These are phyloP conservation scores for Eristalis intricaria DNA, from an alignment of 2,888 invertebrate genomes.

Conservation along the genomic window DNA sequence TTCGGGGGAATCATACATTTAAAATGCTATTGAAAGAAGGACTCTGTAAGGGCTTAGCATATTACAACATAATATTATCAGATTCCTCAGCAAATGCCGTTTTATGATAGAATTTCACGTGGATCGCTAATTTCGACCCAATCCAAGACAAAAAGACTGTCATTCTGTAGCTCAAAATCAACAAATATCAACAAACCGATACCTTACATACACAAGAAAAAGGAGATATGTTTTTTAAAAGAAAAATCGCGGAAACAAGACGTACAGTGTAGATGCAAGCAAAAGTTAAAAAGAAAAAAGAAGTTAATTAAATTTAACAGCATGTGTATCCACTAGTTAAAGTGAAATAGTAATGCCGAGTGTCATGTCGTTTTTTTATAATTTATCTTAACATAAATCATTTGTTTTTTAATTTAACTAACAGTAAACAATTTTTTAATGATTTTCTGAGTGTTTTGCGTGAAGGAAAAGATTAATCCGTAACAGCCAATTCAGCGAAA, in stretches of 20 bases:
- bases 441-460: not conserved
- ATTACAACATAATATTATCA: not conserved
- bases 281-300: not conserved
- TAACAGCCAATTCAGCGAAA: conserved; percentile 8
- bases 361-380: not conserved
- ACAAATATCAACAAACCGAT: not conserved
- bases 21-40: not conserved
- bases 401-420: not conserved
- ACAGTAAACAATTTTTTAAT: not conserved
- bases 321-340: not conserved
- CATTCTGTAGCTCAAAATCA: not conserved
- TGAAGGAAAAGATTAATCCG: not conserved
- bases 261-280: not conserved
- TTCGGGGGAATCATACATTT: not conserved
- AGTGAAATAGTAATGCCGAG: not conserved
- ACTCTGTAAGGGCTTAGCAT: not conserved
- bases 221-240: not conserved
- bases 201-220: not conserved
- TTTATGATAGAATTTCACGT: not conserved
- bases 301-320: not conserved
- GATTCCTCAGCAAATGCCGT: not conserved
- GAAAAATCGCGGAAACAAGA: not conserved
- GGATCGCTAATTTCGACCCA: not conserved
- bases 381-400: not conserved
- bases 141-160: not conserved